Conservation (phyloP, 2,797 vertebrate species). For the Coendou prehensilis region DNA sequence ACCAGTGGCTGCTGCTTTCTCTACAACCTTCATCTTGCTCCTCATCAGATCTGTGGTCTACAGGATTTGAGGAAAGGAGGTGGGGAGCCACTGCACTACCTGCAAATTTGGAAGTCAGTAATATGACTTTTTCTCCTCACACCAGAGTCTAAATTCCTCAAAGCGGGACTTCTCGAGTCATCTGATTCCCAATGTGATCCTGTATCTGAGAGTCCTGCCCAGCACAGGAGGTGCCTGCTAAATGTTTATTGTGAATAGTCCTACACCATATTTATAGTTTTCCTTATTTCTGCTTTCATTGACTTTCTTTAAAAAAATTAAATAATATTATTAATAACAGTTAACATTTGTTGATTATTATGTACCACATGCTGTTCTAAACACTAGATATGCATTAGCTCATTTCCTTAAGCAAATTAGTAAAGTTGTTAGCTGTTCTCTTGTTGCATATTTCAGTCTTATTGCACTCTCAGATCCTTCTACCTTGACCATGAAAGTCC, state of each 20-base stretch:
- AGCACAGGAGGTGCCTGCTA: neutral
- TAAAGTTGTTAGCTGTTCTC: neutral
- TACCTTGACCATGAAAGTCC: neutral
- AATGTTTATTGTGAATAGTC: neutral
- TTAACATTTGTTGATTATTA: neutral
- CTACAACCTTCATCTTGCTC: neutral
- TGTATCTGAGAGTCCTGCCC: no score
- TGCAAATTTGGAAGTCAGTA: neutral
- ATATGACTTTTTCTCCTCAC: neutral
- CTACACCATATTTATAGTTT: neutral
- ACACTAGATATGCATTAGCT: neutral
- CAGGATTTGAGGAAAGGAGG: neutral
- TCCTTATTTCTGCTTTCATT: neutral
- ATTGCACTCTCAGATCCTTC: neutral
- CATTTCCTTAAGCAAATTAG: conserved; percentile 10
- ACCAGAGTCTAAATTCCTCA: neutral
- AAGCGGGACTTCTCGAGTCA: neutral
- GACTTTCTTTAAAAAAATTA: conserved; percentile 18
- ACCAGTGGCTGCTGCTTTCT: neutral
- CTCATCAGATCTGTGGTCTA: neutral
- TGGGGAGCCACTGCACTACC: neutral
- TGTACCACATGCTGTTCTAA: neutral
- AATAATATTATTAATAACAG: conserved; percentile 17
- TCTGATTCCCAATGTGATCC: neutral
- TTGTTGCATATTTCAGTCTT: neutral